Conservation (phyloP, 2,888 invertebrate genomes). For the Dryadula phaetusa region DNA sequence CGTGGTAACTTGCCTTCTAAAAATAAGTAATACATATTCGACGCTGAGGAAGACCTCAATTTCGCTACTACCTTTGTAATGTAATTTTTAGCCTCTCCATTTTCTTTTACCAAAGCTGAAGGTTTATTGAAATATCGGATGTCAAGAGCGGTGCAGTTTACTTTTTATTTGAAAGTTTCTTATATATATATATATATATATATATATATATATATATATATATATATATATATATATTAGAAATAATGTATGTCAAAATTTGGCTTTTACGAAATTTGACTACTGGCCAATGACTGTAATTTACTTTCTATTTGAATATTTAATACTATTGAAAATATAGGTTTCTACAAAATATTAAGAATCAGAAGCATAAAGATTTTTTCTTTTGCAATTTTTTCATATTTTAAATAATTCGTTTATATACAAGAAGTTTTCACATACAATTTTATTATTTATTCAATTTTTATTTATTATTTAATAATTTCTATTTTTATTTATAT, state of each 20-base stretch:
- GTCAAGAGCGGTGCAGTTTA: constrained; percentile 77
- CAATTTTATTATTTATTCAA: too few relatives aligned
- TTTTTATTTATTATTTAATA: too few relatives aligned
- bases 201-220: too few relatives aligned
- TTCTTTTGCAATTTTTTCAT: too few relatives aligned
- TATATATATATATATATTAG: background rate
- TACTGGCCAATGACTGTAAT: background rate
- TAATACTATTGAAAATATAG: too few relatives aligned
- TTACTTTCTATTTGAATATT: background rate
- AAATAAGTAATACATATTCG: constrained; percentile 54
- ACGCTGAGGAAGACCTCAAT: constrained; percentile 66
- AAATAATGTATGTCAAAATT: background rate
- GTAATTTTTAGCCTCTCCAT: constrained; percentile 78
- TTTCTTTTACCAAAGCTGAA: constrained; percentile 75
- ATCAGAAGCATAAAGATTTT: too few relatives aligned
- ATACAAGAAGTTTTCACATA: too few relatives aligned
- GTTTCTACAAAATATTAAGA: too few relatives aligned
- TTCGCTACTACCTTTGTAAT: constrained; percentile 75
- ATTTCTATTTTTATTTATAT: too few relatives aligned
- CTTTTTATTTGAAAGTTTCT: constrained; percentile 74
- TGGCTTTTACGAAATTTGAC: background rate
- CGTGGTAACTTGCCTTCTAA: constrained; percentile 47
- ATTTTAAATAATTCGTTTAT: too few relatives aligned
- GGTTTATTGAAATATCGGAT: constrained; percentile 82
- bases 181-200: too few relatives aligned